Percentiles rank a stretch among this genome's conserved stretches.
Conservation (phyloP, 2,797 vertebrate genomes). For the Xenopus petersii region DNA sequence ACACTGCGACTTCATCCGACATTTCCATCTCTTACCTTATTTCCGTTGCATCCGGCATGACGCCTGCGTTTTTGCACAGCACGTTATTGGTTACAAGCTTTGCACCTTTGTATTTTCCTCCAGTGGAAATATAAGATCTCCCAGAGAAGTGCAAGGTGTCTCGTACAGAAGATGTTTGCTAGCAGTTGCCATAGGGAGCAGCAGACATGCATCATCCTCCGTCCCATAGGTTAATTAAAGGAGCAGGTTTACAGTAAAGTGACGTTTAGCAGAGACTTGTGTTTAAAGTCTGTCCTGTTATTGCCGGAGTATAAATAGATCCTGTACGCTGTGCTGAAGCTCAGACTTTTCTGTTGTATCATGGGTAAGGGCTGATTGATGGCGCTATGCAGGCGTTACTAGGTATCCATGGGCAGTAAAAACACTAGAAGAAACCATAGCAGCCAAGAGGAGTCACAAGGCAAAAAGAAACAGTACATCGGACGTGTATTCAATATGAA, state of each 20-base stretch:
- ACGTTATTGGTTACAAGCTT: no score
- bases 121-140: no score
- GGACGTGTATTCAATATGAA: no score
- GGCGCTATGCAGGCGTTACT: background rate
- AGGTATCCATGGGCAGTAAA: conserved; percentile 1
- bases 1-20: no score
- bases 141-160: no score
- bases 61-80: no score
- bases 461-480: no score
- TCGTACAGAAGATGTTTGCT: no score
- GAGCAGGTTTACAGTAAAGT: conserved; percentile 27
- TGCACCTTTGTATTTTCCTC: no score
- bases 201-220: background rate
- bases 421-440: background rate
- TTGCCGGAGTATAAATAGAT: conserved; percentile 34
- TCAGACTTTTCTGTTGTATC: background rate
- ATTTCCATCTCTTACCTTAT: no score
- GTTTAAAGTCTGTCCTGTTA: conserved; percentile 40
- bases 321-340: background rate
- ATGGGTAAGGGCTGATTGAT: conserved; percentile 18
- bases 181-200: no score
- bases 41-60: no score
- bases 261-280: conserved; percentile 30
- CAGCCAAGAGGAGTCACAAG: background rate
- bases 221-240: conserved; percentile 4